Base-by-base conservation (phyloP, 2,797 vertebrate species). In the Chelidonichthys spinosus region DNA sequence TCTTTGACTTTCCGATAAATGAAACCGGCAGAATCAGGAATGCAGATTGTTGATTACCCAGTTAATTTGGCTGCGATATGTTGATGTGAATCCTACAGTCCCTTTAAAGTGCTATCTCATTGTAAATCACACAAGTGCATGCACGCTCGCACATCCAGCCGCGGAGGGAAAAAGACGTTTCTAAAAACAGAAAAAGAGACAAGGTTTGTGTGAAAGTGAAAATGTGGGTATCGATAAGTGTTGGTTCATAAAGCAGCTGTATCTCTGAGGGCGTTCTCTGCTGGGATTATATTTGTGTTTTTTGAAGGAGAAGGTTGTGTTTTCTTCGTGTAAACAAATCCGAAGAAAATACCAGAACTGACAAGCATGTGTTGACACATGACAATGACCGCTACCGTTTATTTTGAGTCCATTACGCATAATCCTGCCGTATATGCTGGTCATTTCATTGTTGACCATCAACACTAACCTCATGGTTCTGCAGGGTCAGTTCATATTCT, bases 131-230 rank as follows among this genome's bases (percentile, higher is more conserved):
- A 82, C 72, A 79, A 69, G 70, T 70, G 61, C 72, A 77, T 83
- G 84, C 82, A 78, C 49, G 43, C 63, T 79, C 82, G 81, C 84
- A 84, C 62, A 63, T 39, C 85, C 64, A 84, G 58, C 33, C 43
- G 44, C 40, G 50, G 63, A 63, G 44, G 35, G 25, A 71, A 52
- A 47, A 63, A 71, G 11, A 60, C 46, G 60, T 61, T 47, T n/a
- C n/a, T n/a, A 72, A 32, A 83, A 70, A 65, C 46, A 75, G 52
- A 59, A 58, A 58, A 53, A 70, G 35, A 84, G 60, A 76, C 76
- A 81, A 73, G 61, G 85, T 90, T 89, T 89, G 81, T 79, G 74
- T 55, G 56, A 73, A 86, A 79, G 72, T 78, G 55, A 63, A 84
- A 81, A 78, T 66, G 47, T 63, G 35, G 63, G 10, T 52, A 42